Evolutionary conservation across 2,888 invertebrate genomes (phyloP).

Genomic region (Dryadula phaetusa): DNA sequence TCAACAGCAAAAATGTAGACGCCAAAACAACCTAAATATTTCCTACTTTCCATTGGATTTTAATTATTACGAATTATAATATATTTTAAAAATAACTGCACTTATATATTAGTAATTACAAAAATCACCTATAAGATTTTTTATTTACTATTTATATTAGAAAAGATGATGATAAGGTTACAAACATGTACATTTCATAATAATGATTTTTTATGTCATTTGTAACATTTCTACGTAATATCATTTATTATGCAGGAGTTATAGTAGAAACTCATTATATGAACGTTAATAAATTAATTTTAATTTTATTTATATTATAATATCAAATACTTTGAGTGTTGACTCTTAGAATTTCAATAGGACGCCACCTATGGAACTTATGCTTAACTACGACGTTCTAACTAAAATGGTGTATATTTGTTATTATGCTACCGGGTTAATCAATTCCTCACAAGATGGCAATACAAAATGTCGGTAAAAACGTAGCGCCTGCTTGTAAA

Average conservation of each 20-base stretch:
- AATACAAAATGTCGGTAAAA: conserved; percentile 32
- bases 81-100: too few relatives aligned
- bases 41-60: too few relatives aligned
- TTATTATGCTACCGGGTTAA: not conserved
- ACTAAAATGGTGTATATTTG: not conserved
- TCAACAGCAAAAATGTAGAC: too few relatives aligned
- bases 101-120: too few relatives aligned
- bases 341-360: not conserved
- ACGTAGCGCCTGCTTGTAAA: conserved; percentile 19
- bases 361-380: not conserved
- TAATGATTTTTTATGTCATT: too few relatives aligned
- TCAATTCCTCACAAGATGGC: conserved; percentile 12
- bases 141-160: too few relatives aligned
- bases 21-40: too few relatives aligned
- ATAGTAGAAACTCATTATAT: not conserved
- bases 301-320: not conserved
- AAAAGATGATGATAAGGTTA: too few relatives aligned
- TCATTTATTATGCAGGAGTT: not conserved
- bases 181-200: too few relatives aligned
- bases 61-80: too few relatives aligned
- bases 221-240: not conserved
- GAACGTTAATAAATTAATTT: not conserved
- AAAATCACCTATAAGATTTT: too few relatives aligned
- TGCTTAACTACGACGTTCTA: not conserved
- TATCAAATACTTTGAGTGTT: not conserved